Evolutionary conservation across 2,113 vertebrate species (phyloP).

Genomic region (Nycticryphes semicollaris): DNA sequence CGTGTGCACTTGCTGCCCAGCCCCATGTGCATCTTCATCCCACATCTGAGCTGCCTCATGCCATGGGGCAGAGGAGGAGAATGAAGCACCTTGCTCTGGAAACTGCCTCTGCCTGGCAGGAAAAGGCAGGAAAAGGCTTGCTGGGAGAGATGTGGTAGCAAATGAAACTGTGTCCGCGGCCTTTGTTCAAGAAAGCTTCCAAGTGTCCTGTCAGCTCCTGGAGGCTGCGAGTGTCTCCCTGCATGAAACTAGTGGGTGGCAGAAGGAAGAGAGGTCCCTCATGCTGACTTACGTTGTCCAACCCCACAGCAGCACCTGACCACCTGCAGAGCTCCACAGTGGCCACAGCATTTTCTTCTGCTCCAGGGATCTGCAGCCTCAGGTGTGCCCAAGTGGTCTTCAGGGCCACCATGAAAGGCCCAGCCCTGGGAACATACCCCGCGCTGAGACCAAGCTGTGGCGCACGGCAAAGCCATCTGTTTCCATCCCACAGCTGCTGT

Average conservation of each 20-base stretch:
- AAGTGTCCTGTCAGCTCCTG: neutral
- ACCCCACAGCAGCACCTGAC: neutral
- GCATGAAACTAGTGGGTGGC: neutral
- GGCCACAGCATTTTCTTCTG: neutral
- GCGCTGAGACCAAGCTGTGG: neutral
- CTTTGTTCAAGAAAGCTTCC: neutral
- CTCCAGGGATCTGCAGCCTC: neutral
- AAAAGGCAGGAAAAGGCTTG: neutral
- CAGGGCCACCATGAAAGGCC: neutral
- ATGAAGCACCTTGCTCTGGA: neutral
- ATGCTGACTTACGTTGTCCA: neutral
- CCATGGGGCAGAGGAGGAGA: neutral
- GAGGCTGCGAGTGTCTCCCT: neutral
- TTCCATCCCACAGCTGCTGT: conserved; percentile 56
- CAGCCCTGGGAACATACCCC: neutral
- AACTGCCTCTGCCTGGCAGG: rapidly evolving
- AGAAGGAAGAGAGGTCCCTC: neutral
- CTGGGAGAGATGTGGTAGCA: neutral
- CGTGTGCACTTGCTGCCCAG: rapidly evolving
- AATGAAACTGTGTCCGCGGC: neutral
- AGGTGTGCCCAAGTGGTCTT: neutral
- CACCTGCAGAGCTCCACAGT: neutral
- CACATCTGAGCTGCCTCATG: rapidly evolving
- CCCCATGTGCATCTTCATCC: rapidly evolving
- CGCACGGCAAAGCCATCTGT: neutral